Base-by-base conservation (phyloP, 2,113 vertebrate genomes). In the Cheilinus undulatus region DNA sequence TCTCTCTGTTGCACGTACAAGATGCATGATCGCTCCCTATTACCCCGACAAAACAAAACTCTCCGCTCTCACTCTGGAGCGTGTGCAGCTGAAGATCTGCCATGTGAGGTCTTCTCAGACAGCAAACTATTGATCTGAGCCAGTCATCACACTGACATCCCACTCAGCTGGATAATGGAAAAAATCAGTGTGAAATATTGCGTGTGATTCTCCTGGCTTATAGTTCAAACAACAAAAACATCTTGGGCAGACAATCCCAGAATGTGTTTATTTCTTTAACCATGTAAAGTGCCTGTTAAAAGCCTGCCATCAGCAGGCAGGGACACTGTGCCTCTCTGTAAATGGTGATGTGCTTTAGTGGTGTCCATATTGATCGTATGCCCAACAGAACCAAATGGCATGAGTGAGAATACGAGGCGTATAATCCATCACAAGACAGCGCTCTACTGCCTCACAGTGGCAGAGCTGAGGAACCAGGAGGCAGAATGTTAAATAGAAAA, bases 401-500 rank as follows among this genome's bases (percentile, higher is more conserved):
- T 49, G 43, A 68, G 13, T 24, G 28, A 24, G 43, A 54, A 46
- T 56, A 66, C 48, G 28, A 68, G 42, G 56, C 22, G 17, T 1
- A 11, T 51, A 11, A 52, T 76, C 20, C 54, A 46, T 2, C 1
- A 34, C 30, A 26, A 23, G 69, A 63, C 58, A 77, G 89, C 58
- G 24, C 86, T 65, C 80, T 81, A 34, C 69, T 34, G 56, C 83
- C 87, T 77, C 86, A 66, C 72, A 24, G 83, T 89, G 87, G 89
- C 20, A 27, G 20, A 7, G n/a, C 13, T 11, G 14, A 69, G 66
- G 26, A 76, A 32, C 51, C 3, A 1, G 20, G 17, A 49, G 64
- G 24, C 17, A 23, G 19, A 20, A 65, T 22, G n/a, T 26, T 3
- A 19, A 34, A 22, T 19, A 23, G 11, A 17, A 5, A 53, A 15